Evolutionary conservation across 2,797 vertebrate species (phyloP).

Genomic region (Crocidura indochinensis): DNA sequence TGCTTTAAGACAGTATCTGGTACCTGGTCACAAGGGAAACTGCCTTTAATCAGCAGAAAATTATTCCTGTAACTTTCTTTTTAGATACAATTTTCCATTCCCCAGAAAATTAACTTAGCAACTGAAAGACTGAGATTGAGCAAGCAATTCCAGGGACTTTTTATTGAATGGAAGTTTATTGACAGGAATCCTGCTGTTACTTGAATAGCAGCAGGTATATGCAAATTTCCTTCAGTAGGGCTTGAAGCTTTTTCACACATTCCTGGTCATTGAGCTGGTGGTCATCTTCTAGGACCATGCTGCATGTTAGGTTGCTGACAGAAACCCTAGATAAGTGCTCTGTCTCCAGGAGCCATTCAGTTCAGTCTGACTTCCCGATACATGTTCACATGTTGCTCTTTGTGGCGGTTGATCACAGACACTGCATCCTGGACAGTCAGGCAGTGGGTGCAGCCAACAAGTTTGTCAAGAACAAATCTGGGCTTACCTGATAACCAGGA

Average conservation of each 20-base stretch:
- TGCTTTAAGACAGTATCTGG: neutral
- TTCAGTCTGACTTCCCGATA: neutral
- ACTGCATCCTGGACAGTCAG: too few species aligned
- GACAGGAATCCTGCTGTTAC: neutral
- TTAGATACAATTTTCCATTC: neutral
- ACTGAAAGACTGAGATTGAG: neutral
- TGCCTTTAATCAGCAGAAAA: slow-evolving; percentile 3
- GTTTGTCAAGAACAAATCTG: neutral
- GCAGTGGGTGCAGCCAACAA: too few species aligned
- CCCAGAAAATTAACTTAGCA: neutral
- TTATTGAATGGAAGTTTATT: neutral
- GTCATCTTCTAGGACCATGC: too few species aligned
- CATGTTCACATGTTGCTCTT: too few species aligned
- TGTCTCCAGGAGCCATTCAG: neutral
- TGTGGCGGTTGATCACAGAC: neutral
- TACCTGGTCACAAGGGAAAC: neutral
- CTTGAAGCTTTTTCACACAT: neutral
- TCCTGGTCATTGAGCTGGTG: too few species aligned
- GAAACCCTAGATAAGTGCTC: too few species aligned
- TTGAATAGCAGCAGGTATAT: neutral
- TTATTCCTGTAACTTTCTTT: slow-evolving; percentile 37
- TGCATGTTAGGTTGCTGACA: neutral
- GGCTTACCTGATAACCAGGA: neutral
- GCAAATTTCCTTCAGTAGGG: too few species aligned
- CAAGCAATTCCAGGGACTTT: neutral